A percentile compares a stretch with the other conserved stretches of the same genome.
Evolutionary conservation across 2,113 vertebrate species (phyloP).

Genomic region (Heptranchias perlo): DNA sequence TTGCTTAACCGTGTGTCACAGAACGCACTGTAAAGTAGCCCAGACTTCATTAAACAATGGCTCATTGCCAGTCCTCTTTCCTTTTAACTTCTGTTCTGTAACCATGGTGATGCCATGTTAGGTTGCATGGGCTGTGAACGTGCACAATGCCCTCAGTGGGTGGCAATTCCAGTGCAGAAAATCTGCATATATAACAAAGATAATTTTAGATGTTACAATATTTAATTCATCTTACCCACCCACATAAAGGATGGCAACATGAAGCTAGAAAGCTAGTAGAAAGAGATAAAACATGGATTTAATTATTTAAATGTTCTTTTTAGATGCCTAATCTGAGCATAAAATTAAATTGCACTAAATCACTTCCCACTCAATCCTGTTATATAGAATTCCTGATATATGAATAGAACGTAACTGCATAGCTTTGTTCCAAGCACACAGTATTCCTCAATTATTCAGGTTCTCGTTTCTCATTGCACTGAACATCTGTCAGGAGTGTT

Average conservation of each 20-base stretch:
- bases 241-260: not conserved
- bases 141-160: not conserved
- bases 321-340: not conserved
- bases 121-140: not conserved
- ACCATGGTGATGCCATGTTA: not conserved
- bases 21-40: not conserved
- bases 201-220: not conserved
- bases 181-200: not conserved
- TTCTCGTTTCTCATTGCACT: too few relatives aligned
- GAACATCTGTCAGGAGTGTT: too few relatives aligned
- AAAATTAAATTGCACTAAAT: not conserved
- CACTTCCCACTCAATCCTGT: not conserved
- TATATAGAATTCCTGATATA: too few relatives aligned
- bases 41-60: not conserved
- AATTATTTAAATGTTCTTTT: not conserved
- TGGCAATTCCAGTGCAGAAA: not conserved
- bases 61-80: not conserved
- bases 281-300: not conserved
- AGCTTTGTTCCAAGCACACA: too few relatives aligned
- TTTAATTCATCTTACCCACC: not conserved
- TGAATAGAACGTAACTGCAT: too few relatives aligned
- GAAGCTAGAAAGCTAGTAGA: not conserved
- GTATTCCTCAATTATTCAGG: too few relatives aligned
- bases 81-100: not conserved
- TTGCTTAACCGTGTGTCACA: not conserved